Conservation (phyloP, 2,113 vertebrate genomes). For the Alligator sinensis region DNA sequence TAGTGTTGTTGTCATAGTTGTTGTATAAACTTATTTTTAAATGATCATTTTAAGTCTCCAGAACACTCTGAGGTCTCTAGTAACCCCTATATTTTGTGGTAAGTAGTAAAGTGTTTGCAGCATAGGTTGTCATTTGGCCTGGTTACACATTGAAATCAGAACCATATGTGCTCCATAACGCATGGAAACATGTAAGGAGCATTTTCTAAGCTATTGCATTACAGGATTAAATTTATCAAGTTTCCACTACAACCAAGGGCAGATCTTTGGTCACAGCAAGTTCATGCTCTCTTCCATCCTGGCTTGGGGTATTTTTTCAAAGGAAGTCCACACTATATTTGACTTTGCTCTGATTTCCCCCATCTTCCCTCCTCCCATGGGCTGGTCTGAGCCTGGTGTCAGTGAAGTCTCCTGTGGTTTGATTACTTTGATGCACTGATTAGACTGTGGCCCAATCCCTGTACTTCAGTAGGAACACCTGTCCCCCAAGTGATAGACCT, state of each 20-base stretch:
- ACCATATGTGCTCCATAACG: not conserved
- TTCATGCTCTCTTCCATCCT: not conserved
- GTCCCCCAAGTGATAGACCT: not conserved
- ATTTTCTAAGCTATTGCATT: not conserved
- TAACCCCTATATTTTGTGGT: not conserved
- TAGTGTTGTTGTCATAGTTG: not conserved
- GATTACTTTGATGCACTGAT: not conserved
- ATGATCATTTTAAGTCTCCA: not conserved
- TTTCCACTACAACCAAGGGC: not conserved
- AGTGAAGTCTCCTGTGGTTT: not conserved
- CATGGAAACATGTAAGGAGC: not conserved
- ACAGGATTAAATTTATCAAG: not conserved
- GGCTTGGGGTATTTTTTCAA: not conserved
- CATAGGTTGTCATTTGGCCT: not conserved
- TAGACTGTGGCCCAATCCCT: not conserved
- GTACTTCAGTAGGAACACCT: not conserved
- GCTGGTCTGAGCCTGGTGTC: not conserved
- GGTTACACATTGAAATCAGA: not conserved
- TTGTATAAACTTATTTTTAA: not conserved
- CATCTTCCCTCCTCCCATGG: not conserved
- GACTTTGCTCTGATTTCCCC: not conserved
- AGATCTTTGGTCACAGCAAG: not conserved
- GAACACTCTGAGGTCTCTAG: not conserved
- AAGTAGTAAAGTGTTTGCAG: not conserved
- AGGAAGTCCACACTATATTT: not conserved